phyloP scores from a whole-genome alignment of 2,113 vertebrate genomes.

The Neofelis nebulosa region DNA sequence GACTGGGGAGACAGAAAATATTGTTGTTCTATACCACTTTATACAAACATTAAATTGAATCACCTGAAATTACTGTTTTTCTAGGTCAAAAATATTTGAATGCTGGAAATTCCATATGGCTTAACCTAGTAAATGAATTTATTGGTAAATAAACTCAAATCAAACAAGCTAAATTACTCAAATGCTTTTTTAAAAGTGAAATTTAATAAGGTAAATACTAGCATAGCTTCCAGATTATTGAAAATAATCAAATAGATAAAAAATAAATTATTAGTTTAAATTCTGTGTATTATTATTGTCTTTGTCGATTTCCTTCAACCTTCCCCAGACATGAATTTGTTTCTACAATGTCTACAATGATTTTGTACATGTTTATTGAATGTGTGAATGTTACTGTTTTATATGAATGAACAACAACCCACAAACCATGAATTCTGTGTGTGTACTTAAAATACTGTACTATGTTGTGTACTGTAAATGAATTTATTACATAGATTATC shows the following conservation, averaged over 20 bases:
- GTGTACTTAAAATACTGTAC: not conserved
- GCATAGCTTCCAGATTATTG: not conserved
- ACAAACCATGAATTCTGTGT: not conserved
- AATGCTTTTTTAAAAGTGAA: not conserved
- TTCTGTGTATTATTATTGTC: not conserved
- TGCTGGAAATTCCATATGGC: not conserved
- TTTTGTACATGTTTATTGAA: not conserved
- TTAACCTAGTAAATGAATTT: not conserved
- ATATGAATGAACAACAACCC: not conserved
- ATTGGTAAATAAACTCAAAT: not conserved
- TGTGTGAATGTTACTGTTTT: not conserved
- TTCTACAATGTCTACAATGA: not conserved
- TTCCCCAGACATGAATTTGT: not conserved
- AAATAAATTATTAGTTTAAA: not conserved
- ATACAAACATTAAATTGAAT: slow-evolving; percentile 22
- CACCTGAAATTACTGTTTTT: not conserved
- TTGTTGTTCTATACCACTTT: not conserved
- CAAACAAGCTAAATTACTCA: not conserved
- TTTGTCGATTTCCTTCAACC: not conserved
- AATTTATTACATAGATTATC: not conserved
- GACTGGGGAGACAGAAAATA: slow-evolving; percentile 18
- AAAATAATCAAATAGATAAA: not conserved
- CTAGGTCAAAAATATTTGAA: slow-evolving; percentile 14
- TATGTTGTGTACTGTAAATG: not conserved
- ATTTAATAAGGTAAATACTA: slow-evolving; percentile 3